Base-by-base conservation (phyloP, 1,140 invertebrate genomes). In the Parasteatoda tepidariorum region DNA sequence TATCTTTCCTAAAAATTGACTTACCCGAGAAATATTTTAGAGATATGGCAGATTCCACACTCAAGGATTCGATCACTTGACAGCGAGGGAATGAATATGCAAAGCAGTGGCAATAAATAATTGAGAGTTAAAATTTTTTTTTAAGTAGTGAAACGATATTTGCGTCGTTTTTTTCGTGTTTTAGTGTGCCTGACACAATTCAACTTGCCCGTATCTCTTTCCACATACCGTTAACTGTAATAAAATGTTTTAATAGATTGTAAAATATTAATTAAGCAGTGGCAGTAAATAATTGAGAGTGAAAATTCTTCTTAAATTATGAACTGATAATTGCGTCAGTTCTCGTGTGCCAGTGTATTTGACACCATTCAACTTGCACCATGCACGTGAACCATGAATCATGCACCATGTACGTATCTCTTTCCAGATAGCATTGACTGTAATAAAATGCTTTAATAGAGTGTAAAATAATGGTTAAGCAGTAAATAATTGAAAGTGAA, bases 141-240 rank as follows among this genome's bases (percentile, higher is more conserved):
- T 26, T 31, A n/a, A 11, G 31, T 28, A 9, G 33, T 57, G 28
- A 48, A 26, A 28, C 41, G 18, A 41, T 24, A 41, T n/a, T 24
- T 48, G 7, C 57, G 15, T 59, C 15, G 70, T 26, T 18, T 24
- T 15, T 18, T 11, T 48, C 31, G 34, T n/a, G 57, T 30, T 15
- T 28, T 28, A 74, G 59, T 76, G 74, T 59, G 31, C 54, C 30
- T 76, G 74, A 76, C 74, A 76, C 74, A 33, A 26, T 48, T 9
- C 74, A 61, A 76, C 66, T 76, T 64, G 61, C 31, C 33, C 55
- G 71, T 30, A n/a, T n/a, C 18, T 15, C 61, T 13, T 13, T 34
- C 74, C 61, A 41, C 24, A 76, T 34, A 61, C 26, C 57, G n/a
- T 22, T 24, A 33, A 64, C 61, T 66, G 11, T 64, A 54, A 54